phyloP scores from a whole-genome alignment of 2,888 invertebrate genomes.

The Drosophila diplacantha region DNA sequence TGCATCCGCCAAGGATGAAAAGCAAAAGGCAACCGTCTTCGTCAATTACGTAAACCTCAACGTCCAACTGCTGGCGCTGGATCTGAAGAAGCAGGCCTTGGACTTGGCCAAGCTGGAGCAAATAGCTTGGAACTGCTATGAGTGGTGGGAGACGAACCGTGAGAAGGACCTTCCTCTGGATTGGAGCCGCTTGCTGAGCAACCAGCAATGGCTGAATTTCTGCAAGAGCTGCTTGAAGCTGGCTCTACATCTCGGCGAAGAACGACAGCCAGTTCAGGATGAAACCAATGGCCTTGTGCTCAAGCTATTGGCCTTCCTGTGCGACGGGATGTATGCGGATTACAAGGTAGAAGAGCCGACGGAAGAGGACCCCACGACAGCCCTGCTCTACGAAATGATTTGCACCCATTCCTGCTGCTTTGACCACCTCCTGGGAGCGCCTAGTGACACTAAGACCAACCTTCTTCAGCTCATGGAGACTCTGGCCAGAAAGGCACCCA shows the following conservation, averaged over 20 bases:
- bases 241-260: slow-evolving; percentile 80
- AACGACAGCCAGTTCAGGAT: slow-evolving; percentile 55
- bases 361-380: slow-evolving; percentile 48
- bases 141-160: slow-evolving; percentile 55
- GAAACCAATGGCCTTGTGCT: slow-evolving; percentile 79
- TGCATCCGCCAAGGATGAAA: slow-evolving; percentile 61
- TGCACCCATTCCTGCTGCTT: slow-evolving; percentile 87
- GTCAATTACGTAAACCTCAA: slow-evolving; percentile 80
- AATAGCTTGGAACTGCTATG: slow-evolving; percentile 75
- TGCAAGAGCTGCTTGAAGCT: slow-evolving; percentile 83
- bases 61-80: slow-evolving; percentile 79
- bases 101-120: slow-evolving; percentile 78
- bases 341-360: slow-evolving; percentile 56
- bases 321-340: slow-evolving; percentile 80
- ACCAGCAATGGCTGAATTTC: slow-evolving; percentile 80
- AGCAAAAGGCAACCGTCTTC: slow-evolving; percentile 77
- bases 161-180: slow-evolving; percentile 32
- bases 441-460: slow-evolving; percentile 80
- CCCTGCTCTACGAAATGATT: slow-evolving; percentile 84
- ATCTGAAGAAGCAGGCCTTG: slow-evolving; percentile 78
- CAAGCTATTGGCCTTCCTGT: slow-evolving; percentile 80
- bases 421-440: slow-evolving; percentile 82
- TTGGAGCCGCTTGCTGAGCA: slow-evolving; percentile 74
- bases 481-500: slow-evolving; percentile 82
- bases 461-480: slow-evolving; percentile 83